phyloP scores from a whole-genome alignment of 2,888 invertebrate species.

The Anodontia alba region DNA sequence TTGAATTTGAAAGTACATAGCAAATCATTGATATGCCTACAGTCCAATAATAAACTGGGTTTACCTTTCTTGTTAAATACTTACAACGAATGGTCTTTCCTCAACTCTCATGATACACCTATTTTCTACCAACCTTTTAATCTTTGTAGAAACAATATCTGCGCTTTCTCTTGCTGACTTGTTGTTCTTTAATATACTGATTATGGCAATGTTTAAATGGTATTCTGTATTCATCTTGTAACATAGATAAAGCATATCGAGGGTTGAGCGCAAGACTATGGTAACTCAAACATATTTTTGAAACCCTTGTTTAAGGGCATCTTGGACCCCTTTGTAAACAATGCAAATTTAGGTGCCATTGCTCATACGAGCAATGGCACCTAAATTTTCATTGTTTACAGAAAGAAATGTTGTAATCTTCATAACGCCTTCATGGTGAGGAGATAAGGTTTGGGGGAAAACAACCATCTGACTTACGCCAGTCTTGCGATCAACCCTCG shows the following conservation, averaged over 20 bases:
- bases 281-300: too few relatives aligned
- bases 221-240: neutral
- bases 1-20: neutral
- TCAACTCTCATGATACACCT: neutral
- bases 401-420: too few relatives aligned
- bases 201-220: neutral
- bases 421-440: too few relatives aligned
- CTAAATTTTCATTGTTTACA: too few relatives aligned
- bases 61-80: neutral
- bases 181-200: neutral
- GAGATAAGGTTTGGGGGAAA: too few relatives aligned
- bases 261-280: too few relatives aligned
- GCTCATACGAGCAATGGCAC: too few relatives aligned
- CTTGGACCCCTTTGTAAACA: too few relatives aligned
- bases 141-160: neutral
- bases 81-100: neutral
- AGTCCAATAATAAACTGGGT: neutral
- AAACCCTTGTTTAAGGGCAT: too few relatives aligned
- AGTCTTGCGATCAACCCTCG: too few relatives aligned
- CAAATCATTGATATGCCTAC: neutral
- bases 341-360: too few relatives aligned
- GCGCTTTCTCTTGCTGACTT: neutral
- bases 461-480: too few relatives aligned
- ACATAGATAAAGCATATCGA: neutral
- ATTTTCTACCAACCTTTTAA: neutral